Base-by-base conservation (phyloP, 2,888 invertebrate genomes). In the Pasiphila rectangulata region DNA sequence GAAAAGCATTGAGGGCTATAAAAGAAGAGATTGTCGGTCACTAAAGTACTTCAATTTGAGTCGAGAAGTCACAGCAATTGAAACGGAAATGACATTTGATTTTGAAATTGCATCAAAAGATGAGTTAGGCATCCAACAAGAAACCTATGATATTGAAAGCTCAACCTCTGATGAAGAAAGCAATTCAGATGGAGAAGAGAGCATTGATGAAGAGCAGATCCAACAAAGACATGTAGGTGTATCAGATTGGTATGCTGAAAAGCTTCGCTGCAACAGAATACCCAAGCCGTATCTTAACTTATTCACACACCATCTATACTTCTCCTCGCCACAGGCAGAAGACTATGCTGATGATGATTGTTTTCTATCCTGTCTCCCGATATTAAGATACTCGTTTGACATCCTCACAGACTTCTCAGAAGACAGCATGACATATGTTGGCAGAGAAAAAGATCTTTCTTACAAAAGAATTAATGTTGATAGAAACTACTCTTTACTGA, bases 311-410 rank as follows among this genome's bases (percentile, higher is more conserved):
- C 89, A 91, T 48, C 82, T 92, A 32, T 92, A 93, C 63, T 90
- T 94, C 51, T 92, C 92, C 57, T 89, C 89, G 37, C 92, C 93
- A 0, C 94, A 94, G 82, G 91, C 94, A 3, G 95, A 96, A 74
- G 92, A 94, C 71, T 91, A 90, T 62, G 72, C 75, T 2, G 88
- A 90, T 32, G 81, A 89, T 2, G 91, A 93, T 51, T 90, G 93
- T 4, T 91, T 92, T 59, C 64, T 88, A 4, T 88, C 91, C 42
- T 89, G 91, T 19, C 67, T 93, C 51, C 90, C 91, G 7, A 91
- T 95, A 52, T 62, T 95, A 24, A 79, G 86, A 59, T 90, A 91
- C 48, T 90, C 93, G 37, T 92, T 83, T 70, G 88, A 89, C 58
- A 67, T 89, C 7, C 57, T 89, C 1, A 88, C 80, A 21, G 82